Conservation (phyloP, 1,140 invertebrate species). For the Papilio helenus region DNA sequence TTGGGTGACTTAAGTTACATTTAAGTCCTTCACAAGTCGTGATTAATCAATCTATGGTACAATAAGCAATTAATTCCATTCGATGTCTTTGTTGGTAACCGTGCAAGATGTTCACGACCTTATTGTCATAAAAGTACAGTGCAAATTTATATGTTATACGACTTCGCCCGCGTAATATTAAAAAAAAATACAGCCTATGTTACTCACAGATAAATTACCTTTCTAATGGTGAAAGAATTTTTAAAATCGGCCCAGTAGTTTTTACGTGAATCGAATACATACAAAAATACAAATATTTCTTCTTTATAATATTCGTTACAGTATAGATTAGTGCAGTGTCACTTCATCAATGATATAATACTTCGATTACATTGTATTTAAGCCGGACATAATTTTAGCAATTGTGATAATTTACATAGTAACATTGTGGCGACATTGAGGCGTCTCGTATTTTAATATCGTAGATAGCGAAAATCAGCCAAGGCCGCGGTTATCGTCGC, state of each 20-base stretch:
- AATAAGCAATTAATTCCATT: conserved; percentile 38
- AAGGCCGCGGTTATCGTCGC: conserved; percentile 67
- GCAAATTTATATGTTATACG: background rate
- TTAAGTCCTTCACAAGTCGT: conserved; percentile 31
- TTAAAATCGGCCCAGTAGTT: too few relatives aligned
- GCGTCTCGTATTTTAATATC: conserved; percentile 54
- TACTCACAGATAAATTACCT: too few relatives aligned
- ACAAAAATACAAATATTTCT: too few relatives aligned
- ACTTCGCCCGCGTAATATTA: too few relatives aligned
- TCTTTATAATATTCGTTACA: too few relatives aligned
- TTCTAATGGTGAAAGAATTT: too few relatives aligned
- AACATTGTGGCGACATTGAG: conserved; percentile 34
- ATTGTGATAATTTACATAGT: conserved; percentile 19
- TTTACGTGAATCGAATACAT: too few relatives aligned
- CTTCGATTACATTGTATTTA: background rate
- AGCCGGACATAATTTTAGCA: conserved; percentile 8
- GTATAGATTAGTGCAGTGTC: too few relatives aligned
- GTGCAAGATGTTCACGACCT: conserved; percentile 13
- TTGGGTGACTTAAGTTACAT: conserved; percentile 1
- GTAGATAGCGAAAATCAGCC: conserved; percentile 68
- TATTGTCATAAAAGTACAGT: background rate
- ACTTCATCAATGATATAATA: background rate
- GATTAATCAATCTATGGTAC: conserved; percentile 35
- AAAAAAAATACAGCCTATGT: too few relatives aligned
- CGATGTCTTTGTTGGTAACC: background rate